Evolutionary conservation across 2,797 vertebrate genomes (phyloP).

Genomic region (Morus bassanus): DNA sequence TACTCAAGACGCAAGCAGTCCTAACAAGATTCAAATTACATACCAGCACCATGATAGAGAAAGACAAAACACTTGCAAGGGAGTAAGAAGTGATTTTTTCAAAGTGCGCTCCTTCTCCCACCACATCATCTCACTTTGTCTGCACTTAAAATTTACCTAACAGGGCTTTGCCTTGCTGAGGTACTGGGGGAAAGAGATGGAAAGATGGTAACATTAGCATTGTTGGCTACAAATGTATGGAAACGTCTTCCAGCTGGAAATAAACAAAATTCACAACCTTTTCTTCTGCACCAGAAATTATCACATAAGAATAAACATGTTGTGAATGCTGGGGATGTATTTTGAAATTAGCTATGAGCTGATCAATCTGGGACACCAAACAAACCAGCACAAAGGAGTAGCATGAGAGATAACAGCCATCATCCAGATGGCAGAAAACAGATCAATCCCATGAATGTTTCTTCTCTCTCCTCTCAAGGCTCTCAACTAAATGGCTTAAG

Average conservation of each 20-base stretch:
- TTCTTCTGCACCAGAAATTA: constrained; percentile 35
- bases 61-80: not conserved
- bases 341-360: constrained; percentile 20
- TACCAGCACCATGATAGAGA: not conserved
- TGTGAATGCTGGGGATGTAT: not conserved
- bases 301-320: not conserved
- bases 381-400: not conserved
- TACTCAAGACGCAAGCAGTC: not conserved
- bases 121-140: not conserved
- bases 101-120: not conserved
- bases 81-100: not conserved
- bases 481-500: not conserved
- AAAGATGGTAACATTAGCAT: not conserved
- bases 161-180: not conserved
- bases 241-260: constrained; percentile 7
- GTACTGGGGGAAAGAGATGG: not conserved
- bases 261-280: not conserved
- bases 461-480: not conserved
- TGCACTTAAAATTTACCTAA: not conserved
- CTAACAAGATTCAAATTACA: not conserved
- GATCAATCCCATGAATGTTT: not conserved
- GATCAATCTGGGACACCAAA: not conserved
- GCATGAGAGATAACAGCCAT: not conserved
- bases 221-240: not conserved
- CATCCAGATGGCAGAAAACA: not conserved